A percentile compares a stretch with the other conserved stretches of the same genome.
phyloP scores from a whole-genome alignment of 2,888 invertebrate species.

The Chrysolina haemoptera region DNA sequence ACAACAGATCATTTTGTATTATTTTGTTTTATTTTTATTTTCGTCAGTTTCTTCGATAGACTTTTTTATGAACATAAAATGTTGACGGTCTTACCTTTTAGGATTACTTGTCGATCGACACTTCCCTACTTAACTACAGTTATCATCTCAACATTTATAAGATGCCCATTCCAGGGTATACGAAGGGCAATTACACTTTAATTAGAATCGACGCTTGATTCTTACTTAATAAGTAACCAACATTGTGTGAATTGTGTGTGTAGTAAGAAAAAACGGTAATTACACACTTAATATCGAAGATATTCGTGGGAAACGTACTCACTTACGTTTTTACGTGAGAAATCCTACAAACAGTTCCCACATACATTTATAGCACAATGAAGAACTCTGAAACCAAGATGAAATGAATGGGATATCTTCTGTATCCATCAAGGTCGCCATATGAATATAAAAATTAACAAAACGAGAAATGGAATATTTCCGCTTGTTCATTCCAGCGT shows the following conservation, averaged over 20 bases:
- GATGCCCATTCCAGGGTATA: not conserved
- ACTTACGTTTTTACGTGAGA: not conserved
- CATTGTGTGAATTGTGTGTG: not conserved
- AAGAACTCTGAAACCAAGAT: not conserved
- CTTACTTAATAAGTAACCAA: not conserved
- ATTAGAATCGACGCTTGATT: not conserved
- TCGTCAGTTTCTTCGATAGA: too few relatives aligned
- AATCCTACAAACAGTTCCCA: not conserved
- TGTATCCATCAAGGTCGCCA: not conserved
- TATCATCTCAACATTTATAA: too few relatives aligned
- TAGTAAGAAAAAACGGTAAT: not conserved
- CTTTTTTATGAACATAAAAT: too few relatives aligned
- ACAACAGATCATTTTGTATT: too few relatives aligned
- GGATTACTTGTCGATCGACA: too few relatives aligned
- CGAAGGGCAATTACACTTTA: not conserved
- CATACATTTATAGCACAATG: not conserved
- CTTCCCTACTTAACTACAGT: too few relatives aligned
- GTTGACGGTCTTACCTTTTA: too few relatives aligned
- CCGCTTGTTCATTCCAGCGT: too few relatives aligned
- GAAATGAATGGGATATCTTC: not conserved
- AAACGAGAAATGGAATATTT: too few relatives aligned
- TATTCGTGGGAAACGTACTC: conserved; percentile 1
- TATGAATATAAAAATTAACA: not conserved
- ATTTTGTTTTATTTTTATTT: too few relatives aligned
- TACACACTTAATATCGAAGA: not conserved